Conservation (phyloP, 1,140 invertebrate genomes). For the Brachystomella parvula region DNA sequence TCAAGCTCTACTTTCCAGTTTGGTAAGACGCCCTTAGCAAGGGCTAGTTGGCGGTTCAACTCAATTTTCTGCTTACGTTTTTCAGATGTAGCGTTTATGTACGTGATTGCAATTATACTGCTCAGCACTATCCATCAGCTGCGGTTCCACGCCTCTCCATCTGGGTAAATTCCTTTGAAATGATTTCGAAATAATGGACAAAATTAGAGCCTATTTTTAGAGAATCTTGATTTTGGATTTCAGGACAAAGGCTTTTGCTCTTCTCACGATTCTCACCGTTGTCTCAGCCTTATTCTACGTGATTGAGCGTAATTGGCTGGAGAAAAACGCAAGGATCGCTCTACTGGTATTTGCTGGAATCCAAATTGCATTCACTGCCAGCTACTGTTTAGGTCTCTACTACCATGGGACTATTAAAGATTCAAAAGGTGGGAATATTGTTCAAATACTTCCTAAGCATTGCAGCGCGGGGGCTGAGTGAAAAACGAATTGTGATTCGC, state of each 20-base stretch:
- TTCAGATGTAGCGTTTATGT: constrained; percentile 16
- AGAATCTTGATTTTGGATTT: not conserved
- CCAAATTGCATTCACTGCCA: not conserved
- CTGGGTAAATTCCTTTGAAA: not conserved
- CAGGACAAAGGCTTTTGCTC: constrained; percentile 6
- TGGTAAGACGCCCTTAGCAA: constrained; percentile 14
- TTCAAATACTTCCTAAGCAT: no score
- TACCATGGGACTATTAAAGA: constrained; percentile 4
- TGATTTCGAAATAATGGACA: not conserved
- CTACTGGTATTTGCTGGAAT: not conserved
- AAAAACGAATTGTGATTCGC: no score
- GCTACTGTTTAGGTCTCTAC: constrained; percentile 10
- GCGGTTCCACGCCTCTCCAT: constrained; percentile 2
- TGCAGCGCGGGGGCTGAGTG: no score
- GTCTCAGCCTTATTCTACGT: constrained; percentile 8
- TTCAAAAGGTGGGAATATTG: not conserved
- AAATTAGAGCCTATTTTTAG: not conserved
- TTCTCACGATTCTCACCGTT: constrained; percentile 1
- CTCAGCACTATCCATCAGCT: constrained; percentile 9
- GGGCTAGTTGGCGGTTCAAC: no score
- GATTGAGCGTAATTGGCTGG: not conserved
- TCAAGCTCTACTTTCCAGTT: constrained; percentile 16
- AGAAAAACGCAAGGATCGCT: not conserved
- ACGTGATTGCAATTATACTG: constrained; percentile 13
- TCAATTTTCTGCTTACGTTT: not conserved